These are phyloP conservation scores for Semicossyphus pulcher DNA, from an alignment of 2,113 vertebrate species.

Conservation along the genomic window DNA sequence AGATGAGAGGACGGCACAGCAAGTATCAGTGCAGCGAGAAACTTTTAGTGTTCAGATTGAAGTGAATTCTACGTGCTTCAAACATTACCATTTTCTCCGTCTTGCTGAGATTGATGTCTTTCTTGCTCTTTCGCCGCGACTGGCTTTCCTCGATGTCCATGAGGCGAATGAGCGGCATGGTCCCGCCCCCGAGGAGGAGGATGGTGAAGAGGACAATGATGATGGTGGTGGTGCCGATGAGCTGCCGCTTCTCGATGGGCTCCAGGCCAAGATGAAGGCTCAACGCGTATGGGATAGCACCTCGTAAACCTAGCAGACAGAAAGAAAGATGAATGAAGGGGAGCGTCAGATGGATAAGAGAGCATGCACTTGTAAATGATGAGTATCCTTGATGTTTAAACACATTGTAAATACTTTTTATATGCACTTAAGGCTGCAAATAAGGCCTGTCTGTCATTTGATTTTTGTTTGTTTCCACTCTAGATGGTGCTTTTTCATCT, in stretches of 20 bases:
- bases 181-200: slow-evolving; percentile 92
- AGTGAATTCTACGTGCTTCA: slow-evolving; percentile 1
- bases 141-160: slow-evolving; percentile 96
- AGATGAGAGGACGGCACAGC: slow-evolving; percentile 25
- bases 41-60: background rate
- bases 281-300: slow-evolving; percentile 96
- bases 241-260: slow-evolving; percentile 96
- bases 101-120: slow-evolving; percentile 97
- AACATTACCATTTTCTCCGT: slow-evolving; percentile 95
- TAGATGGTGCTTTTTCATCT: background rate
- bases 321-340: background rate
- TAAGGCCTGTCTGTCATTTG: no score
- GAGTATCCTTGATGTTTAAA: no score
- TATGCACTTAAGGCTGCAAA: no score
- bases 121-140: slow-evolving; percentile 89
- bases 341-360: background rate
- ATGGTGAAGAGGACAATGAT: slow-evolving; percentile 97
- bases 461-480: no score
- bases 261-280: slow-evolving; percentile 96
- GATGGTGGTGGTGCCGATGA: slow-evolving; percentile 97
- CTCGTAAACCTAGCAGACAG: slow-evolving; percentile 87
- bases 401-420: no score
- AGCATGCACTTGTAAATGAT: background rate
- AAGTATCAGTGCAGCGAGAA: background rate
- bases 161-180: slow-evolving; percentile 96